These are phyloP conservation scores for Patella depressa DNA, from an alignment of 2,888 invertebrate genomes.

Conservation along the genomic window DNA sequence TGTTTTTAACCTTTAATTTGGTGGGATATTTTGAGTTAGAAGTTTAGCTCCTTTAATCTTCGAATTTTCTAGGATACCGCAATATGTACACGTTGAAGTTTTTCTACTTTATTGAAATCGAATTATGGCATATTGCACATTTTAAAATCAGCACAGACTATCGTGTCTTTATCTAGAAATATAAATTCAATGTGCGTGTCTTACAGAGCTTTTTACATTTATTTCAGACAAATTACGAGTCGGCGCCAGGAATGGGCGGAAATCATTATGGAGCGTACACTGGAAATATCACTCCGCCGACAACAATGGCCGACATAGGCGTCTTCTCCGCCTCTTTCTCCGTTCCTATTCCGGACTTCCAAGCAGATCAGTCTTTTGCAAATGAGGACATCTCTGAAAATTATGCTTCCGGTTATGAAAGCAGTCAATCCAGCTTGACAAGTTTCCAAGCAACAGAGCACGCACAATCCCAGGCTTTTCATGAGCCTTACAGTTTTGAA, in stretches of 20 bases:
- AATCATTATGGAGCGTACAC: constrained; percentile 42
- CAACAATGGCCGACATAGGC: constrained; percentile 51
- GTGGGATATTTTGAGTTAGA: too few relatives aligned
- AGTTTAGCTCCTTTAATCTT: too few relatives aligned
- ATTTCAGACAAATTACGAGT: constrained; percentile 42
- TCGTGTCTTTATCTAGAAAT: neutral
- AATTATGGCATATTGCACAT: too few relatives aligned
- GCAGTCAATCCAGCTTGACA: constrained; percentile 41
- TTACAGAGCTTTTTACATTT: constrained; percentile 24
- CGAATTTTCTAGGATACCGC: too few relatives aligned
- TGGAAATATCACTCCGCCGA: constrained; percentile 41
- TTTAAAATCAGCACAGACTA: too few relatives aligned
- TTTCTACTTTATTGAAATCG: too few relatives aligned
- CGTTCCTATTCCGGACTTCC: constrained; percentile 71
- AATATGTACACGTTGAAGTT: too few relatives aligned
- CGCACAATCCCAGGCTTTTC: constrained; percentile 43
- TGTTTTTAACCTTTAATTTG: too few relatives aligned
- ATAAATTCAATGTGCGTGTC: constrained; percentile 12
- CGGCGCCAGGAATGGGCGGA: constrained; percentile 39
- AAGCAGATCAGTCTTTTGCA: constrained; percentile 45
- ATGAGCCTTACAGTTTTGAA: constrained; percentile 58
- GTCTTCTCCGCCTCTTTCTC: constrained; percentile 87
- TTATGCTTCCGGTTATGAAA: constrained; percentile 43
- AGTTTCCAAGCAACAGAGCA: constrained; percentile 39
- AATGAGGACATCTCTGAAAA: constrained; percentile 48